These are phyloP conservation scores for Linyphia triangularis DNA, from an alignment of 2,888 invertebrate species.

Conservation along the genomic window DNA sequence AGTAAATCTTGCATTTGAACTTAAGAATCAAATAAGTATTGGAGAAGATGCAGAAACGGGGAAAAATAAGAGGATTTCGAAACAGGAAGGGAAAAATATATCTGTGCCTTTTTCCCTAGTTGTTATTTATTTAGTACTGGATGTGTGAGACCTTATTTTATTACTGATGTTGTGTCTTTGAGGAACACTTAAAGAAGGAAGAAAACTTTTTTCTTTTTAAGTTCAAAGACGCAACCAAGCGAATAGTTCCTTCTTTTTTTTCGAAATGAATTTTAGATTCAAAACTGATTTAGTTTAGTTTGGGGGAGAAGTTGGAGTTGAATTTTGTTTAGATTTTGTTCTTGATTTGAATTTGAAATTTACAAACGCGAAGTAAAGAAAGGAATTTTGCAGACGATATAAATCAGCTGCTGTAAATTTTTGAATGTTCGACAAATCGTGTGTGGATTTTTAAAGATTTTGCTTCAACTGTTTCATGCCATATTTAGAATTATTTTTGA, in stretches of 20 bases:
- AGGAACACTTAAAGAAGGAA: not conserved
- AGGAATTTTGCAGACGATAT: too few relatives aligned
- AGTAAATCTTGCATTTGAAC: constrained; percentile 43
- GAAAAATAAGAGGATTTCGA: constrained; percentile 43
- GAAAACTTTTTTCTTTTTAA: not conserved
- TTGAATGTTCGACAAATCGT: too few relatives aligned
- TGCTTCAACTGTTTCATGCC: too few relatives aligned
- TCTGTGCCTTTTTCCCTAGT: not conserved
- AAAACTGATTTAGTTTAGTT: too few relatives aligned
- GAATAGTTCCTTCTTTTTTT: too few relatives aligned
- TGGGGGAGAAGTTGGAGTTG: not conserved
- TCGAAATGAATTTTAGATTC: not conserved
- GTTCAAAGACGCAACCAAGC: too few relatives aligned
- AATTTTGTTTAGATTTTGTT: not conserved
- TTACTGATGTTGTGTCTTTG: not conserved
- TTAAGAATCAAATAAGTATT: constrained; percentile 38
- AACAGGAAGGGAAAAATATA: not conserved
- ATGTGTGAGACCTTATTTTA: not conserved
- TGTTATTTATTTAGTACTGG: constrained; percentile 32
- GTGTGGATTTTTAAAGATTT: too few relatives aligned
- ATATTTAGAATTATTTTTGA: too few relatives aligned
- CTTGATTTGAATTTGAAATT: not conserved
- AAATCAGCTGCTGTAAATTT: too few relatives aligned
- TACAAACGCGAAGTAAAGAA: not conserved
- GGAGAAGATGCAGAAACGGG: not conserved